phyloP scores from a whole-genome alignment of 1,140 invertebrate species.

The Ceratina calcarata region DNA sequence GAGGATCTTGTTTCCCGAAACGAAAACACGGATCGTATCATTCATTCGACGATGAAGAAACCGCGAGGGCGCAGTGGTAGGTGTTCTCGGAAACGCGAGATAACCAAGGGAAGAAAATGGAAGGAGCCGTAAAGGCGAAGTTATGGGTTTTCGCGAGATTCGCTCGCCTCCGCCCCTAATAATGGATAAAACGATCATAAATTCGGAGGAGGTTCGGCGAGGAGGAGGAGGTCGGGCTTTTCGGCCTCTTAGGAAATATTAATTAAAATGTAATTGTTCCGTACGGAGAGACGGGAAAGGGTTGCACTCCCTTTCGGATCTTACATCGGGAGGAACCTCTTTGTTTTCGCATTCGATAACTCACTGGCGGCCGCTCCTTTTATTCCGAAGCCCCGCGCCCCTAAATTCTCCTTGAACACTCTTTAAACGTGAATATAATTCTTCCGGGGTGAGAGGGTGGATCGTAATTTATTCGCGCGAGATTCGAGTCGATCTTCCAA shows the following conservation, averaged over 20 bases:
- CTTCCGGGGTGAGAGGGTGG: background rate
- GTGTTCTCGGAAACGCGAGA: slow-evolving; percentile 34
- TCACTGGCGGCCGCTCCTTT: slow-evolving; percentile 36
- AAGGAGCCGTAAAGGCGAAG: slow-evolving; percentile 77
- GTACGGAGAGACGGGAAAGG: slow-evolving; percentile 66
- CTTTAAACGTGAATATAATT: slow-evolving; percentile 45
- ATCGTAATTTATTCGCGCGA: slow-evolving; percentile 32
- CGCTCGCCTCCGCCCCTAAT: slow-evolving; percentile 74
- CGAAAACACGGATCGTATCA: background rate
- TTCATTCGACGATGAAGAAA: background rate
- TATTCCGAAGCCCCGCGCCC: slow-evolving; percentile 2
- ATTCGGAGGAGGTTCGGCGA: no score
- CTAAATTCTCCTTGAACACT: slow-evolving; percentile 31
- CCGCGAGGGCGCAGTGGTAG: slow-evolving; percentile 21
- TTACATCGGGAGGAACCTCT: slow-evolving; percentile 58
- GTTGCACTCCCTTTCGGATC: slow-evolving; percentile 62
- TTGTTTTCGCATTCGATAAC: slow-evolving; percentile 70
- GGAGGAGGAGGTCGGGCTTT: slow-evolving; percentile 65
- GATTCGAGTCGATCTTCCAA: slow-evolving; percentile 13
- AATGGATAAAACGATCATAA: slow-evolving; percentile 82
- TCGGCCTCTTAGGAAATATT: slow-evolving; percentile 81
- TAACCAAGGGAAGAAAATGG: slow-evolving; percentile 35
- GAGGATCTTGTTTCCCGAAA: background rate
- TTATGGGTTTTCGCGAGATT: slow-evolving; percentile 78
- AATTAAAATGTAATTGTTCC: slow-evolving; percentile 82